Evolutionary conservation across 2,113 vertebrate species (phyloP).

Genomic region (Chaenocephalus aceratus): DNA sequence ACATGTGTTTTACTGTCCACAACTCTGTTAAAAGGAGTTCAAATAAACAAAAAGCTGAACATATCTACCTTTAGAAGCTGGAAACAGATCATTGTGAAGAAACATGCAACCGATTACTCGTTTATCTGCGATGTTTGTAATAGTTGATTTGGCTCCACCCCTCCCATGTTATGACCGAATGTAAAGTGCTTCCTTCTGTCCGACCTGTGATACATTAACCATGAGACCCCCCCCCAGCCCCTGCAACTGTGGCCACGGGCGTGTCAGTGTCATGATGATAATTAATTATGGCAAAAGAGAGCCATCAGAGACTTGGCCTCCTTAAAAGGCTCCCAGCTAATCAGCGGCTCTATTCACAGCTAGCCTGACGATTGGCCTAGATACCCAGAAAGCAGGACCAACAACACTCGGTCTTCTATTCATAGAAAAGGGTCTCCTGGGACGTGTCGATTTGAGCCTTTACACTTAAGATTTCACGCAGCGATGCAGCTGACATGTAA

Average conservation of each 20-base stretch:
- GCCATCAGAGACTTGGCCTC: conserved; percentile 74
- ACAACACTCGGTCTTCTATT: conserved; percentile 37
- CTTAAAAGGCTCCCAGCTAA: conserved; percentile 75
- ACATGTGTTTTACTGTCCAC: too few species aligned
- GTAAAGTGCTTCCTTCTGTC: too few species aligned
- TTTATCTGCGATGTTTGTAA: too few species aligned
- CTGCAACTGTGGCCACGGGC: conserved; percentile 43
- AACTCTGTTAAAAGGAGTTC: too few species aligned
- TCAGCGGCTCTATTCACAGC: conserved; percentile 64
- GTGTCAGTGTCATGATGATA: conserved; percentile 64
- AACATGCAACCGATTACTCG: too few species aligned
- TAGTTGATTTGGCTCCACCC: too few species aligned
- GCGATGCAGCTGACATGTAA: conserved; percentile 25
- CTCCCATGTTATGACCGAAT: too few species aligned
- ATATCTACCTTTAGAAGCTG: too few species aligned
- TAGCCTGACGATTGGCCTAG: conserved; percentile 72
- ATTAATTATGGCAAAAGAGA: conserved; percentile 77
- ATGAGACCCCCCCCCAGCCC: conserved; percentile 19
- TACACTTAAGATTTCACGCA: conserved; percentile 24
- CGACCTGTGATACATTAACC: conserved; percentile 28
- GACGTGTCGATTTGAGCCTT: conserved; percentile 46
- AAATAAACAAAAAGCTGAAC: too few species aligned
- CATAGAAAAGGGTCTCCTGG: conserved; percentile 9
- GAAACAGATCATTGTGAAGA: too few species aligned
- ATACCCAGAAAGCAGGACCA: conserved; percentile 64